Conservation (phyloP, 53 echinoderm and acorn worm species). For the Crossaster papposus region DNA sequence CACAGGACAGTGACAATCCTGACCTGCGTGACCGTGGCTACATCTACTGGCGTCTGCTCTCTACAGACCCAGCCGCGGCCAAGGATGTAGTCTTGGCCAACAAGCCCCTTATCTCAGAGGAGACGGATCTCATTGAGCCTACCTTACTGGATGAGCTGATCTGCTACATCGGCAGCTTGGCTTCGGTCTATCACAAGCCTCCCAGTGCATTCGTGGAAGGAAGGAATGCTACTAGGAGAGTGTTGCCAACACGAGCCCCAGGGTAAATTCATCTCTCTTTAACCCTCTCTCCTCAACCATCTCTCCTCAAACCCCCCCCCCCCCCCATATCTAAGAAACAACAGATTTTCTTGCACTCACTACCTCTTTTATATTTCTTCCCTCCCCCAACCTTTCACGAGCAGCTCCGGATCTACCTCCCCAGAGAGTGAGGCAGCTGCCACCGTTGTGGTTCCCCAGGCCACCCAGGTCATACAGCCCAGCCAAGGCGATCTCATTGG, state of each 20-base stretch:
- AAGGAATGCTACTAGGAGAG: slow-evolving; percentile 77
- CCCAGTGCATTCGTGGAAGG: slow-evolving; percentile 99
- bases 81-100: slow-evolving; percentile 97
- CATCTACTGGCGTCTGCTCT: slow-evolving; percentile 98
- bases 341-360: background rate
- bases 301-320: too few species aligned
- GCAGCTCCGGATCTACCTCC: slow-evolving; percentile 79
- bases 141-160: slow-evolving; percentile 96
- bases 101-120: slow-evolving; percentile 98
- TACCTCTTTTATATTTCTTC: background rate
- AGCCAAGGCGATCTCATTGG: slow-evolving; percentile 89
- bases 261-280: too few species aligned
- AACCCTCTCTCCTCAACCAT: too few species aligned
- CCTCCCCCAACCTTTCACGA: background rate
- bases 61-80: slow-evolving; percentile 95
- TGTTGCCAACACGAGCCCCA: slow-evolving; percentile 80
- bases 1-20: slow-evolving; percentile 97
- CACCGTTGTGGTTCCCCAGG: slow-evolving; percentile 53
- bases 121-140: slow-evolving; percentile 97
- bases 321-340: background rate
- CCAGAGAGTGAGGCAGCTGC: slow-evolving; percentile 74
- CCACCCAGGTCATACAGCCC: slow-evolving; percentile 77
- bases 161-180: slow-evolving; percentile 98
- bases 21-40: slow-evolving; percentile 97
- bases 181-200: slow-evolving; percentile 98